Conservation (phyloP, 2,797 vertebrate genomes). For the Tachyglossus aculeatus region DNA sequence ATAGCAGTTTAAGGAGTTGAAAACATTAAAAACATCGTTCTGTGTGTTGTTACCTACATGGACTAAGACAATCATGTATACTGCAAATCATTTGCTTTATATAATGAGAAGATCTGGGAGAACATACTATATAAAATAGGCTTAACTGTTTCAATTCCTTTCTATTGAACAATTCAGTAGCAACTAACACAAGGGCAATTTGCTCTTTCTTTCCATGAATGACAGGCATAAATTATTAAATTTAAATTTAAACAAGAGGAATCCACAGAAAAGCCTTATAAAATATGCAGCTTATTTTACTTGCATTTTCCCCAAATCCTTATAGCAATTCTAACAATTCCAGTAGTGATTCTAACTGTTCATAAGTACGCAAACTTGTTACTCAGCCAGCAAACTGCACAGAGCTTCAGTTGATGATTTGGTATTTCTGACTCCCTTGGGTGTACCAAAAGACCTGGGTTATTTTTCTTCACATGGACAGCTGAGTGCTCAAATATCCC, state of each 20-base stretch:
- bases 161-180: no score
- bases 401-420: neutral
- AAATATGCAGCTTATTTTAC: neutral
- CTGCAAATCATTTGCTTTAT: no score
- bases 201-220: neutral
- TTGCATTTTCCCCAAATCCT: neutral
- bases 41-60: no score
- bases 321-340: neutral
- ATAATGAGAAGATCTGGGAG: no score
- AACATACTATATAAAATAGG: no score
- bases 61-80: no score
- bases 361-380: neutral
- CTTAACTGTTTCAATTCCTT: no score
- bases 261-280: neutral
- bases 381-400: neutral
- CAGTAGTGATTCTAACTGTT: neutral
- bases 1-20: no score
- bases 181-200: neutral
- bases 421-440: neutral
- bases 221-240: neutral
- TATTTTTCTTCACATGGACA: conserved; percentile 14
- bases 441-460: neutral
- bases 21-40: no score
- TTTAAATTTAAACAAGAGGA: neutral
- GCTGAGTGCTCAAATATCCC: neutral